Percentiles rank a stretch among this genome's conserved stretches.
phyloP scores from a whole-genome alignment of 2,888 invertebrate genomes.

The Gonocerus acuteangulatus region DNA sequence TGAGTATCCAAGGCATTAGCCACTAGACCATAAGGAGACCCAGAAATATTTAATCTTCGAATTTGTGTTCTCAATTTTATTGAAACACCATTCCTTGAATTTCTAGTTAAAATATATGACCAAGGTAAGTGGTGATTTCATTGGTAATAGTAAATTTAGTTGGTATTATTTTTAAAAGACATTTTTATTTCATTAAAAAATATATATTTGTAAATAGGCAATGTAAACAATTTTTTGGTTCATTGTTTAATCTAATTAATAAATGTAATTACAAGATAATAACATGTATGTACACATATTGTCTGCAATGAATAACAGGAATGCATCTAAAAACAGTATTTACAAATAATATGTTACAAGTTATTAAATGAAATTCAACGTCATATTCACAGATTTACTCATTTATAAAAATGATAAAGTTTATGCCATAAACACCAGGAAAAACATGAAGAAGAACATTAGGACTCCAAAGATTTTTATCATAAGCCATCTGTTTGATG shows the following conservation, averaged over 20 bases:
- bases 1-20: no score
- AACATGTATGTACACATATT: background rate
- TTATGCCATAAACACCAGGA: constrained; percentile 92
- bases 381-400: background rate
- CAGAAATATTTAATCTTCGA: no score
- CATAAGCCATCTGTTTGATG: constrained; percentile 97
- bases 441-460: constrained; percentile 98
- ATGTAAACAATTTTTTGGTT: background rate
- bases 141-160: no score
- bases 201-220: background rate
- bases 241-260: background rate
- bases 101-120: no score
- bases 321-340: constrained; percentile 20
- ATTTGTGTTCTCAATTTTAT: no score
- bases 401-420: background rate
- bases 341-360: constrained; percentile 15
- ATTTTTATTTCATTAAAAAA: background rate
- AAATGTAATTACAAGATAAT: background rate
- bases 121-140: no score
- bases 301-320: constrained; percentile 1
- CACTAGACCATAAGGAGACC: no score
- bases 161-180: no score
- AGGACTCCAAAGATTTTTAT: constrained; percentile 97
- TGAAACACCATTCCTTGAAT: no score
- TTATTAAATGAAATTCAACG: constrained; percentile 4